Conservation (phyloP, 2,113 vertebrate species). For the Sorex fumeus region DNA sequence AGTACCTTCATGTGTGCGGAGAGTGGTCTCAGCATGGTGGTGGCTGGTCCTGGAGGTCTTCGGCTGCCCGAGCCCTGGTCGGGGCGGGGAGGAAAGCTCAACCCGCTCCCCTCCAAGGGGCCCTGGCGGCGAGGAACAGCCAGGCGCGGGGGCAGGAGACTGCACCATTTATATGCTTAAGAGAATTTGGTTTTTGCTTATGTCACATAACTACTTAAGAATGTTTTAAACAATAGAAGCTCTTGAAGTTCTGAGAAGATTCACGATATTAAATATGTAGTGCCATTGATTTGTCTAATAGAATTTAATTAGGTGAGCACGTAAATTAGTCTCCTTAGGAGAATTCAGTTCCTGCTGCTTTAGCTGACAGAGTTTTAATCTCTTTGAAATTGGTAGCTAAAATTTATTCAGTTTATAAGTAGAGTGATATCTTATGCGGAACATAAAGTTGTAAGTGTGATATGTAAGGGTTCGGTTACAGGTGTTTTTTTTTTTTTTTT, state of each 20-base stretch:
- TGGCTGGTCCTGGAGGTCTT: too few relatives aligned
- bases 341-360: slow-evolving; percentile 50
- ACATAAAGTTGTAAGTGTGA: background rate
- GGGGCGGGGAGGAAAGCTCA: too few relatives aligned
- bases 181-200: slow-evolving; percentile 29
- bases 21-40: too few relatives aligned
- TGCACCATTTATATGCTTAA: background rate
- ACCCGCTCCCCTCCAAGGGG: too few relatives aligned
- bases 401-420: background rate
- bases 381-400: background rate
- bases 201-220: slow-evolving; percentile 42
- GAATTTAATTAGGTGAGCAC: slow-evolving; percentile 47
- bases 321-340: slow-evolving; percentile 9
- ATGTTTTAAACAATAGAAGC: slow-evolving; percentile 36
- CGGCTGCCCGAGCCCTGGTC: too few relatives aligned
- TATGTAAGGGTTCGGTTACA: too few relatives aligned
- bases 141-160: too few relatives aligned
- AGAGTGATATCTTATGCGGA: background rate
- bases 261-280: slow-evolving; percentile 20
- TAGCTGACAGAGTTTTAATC: slow-evolving; percentile 38
- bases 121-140: too few relatives aligned
- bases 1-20: too few relatives aligned
- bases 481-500: too few relatives aligned
- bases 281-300: slow-evolving; percentile 41
- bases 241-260: slow-evolving; percentile 51